These are phyloP conservation scores for Bubalus kerabau DNA, from an alignment of 2,113 vertebrate species.

Conservation along the genomic window DNA sequence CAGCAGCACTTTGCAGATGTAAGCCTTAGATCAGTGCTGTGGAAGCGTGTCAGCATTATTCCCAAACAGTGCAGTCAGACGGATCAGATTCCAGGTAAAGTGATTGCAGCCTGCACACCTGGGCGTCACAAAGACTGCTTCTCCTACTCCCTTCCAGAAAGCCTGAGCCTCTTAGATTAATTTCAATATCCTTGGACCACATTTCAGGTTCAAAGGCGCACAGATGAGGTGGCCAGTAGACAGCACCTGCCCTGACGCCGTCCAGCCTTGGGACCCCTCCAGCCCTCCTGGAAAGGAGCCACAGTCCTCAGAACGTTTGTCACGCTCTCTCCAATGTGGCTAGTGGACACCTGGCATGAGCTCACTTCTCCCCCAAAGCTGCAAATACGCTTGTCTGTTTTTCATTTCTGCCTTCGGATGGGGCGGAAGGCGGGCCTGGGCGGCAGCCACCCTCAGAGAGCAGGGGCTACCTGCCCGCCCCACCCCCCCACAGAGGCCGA, in stretches of 20 bases:
- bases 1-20: not conserved
- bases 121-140: not conserved
- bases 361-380: not conserved
- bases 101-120: not conserved
- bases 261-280: not conserved
- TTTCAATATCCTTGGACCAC: not conserved
- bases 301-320: not conserved
- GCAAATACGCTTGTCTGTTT: not conserved
- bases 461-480: not conserved
- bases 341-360: not conserved
- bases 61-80: accelerated
- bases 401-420: not conserved
- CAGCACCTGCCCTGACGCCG: not conserved
- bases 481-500: accelerated
- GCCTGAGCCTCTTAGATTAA: not conserved
- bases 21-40: not conserved
- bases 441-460: not conserved
- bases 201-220: not conserved
- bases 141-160: not conserved
- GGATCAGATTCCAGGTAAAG: not conserved
- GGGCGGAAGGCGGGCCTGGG: not conserved
- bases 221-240: not conserved
- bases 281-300: not conserved
- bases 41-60: not conserved
- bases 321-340: not conserved